Percentiles rank a stretch among this genome's conserved stretches.
phyloP scores from a whole-genome alignment of 2,888 invertebrate species.

The Tuta absoluta region DNA sequence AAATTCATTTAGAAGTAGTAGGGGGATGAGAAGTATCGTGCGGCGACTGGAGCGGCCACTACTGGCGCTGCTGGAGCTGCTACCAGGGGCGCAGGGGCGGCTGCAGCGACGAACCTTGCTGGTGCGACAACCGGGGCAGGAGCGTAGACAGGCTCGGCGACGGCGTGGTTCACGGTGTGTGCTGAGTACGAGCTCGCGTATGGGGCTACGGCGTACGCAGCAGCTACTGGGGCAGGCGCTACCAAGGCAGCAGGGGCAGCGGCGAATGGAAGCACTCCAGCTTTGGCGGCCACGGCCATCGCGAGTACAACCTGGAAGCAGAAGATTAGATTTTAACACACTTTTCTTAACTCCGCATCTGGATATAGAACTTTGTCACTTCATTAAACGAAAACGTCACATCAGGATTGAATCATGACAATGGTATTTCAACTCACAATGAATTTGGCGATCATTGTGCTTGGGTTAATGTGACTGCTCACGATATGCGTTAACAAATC shows the following conservation, averaged over 20 bases:
- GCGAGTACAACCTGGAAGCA: conserved; percentile 64
- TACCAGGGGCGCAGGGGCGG: conserved; percentile 33
- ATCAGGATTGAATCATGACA: conserved; percentile 14
- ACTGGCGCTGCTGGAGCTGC: conserved; percentile 43
- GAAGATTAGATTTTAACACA: neutral
- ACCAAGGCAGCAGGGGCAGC: conserved; percentile 78
- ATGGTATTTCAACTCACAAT: conserved; percentile 58
- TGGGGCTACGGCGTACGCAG: conserved; percentile 84
- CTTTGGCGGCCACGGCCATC: conserved; percentile 63
- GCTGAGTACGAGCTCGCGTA: conserved; percentile 89
- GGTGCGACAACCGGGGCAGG: conserved; percentile 54
- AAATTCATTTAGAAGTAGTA: conserved; percentile 70
- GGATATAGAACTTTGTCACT: neutral
- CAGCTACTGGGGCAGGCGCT: conserved; percentile 68
- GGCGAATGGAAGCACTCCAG: conserved; percentile 60
- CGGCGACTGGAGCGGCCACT: conserved; percentile 35
- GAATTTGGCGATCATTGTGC: conserved; percentile 80
- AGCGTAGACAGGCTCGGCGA: conserved; percentile 83
- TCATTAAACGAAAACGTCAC: neutral
- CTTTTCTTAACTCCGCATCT: neutral
- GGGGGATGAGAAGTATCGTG: conserved; percentile 61
- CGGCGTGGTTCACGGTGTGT: conserved; percentile 87
- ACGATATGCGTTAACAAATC: conserved; percentile 56
- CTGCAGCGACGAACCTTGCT: conserved; percentile 40
- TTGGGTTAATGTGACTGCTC: conserved; percentile 71